These are phyloP conservation scores for Lutraria rhynchaena DNA, from an alignment of 1,140 invertebrate species.

Conservation along the genomic window DNA sequence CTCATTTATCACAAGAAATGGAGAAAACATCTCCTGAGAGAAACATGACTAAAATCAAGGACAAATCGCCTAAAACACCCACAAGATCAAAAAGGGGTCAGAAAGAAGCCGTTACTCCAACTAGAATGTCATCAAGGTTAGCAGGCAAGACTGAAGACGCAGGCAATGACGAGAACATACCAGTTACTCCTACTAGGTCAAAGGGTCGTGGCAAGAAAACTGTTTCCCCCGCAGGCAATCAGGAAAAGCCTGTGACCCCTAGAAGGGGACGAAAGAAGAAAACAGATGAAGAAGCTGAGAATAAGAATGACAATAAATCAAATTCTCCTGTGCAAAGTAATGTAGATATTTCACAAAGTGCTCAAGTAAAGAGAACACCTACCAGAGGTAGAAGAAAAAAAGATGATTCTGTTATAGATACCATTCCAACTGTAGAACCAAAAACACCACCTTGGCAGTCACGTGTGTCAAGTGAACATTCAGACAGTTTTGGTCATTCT, in stretches of 20 bases:
- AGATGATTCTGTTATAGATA: slow-evolving; percentile 9
- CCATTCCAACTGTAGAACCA: background rate
- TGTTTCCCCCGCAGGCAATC: background rate
- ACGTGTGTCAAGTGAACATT: background rate
- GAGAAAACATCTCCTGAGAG: background rate
- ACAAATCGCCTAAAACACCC: slow-evolving; percentile 38
- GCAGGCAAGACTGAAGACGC: background rate
- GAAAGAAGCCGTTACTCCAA: slow-evolving; percentile 15
- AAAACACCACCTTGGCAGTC: slow-evolving; percentile 13
- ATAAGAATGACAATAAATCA: slow-evolving; percentile 39
- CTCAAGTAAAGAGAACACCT: slow-evolving; percentile 9
- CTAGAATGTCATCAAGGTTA: slow-evolving; percentile 14
- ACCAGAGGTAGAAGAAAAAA: slow-evolving; percentile 8
- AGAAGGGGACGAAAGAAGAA: slow-evolving; percentile 27
- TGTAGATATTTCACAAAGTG: background rate
- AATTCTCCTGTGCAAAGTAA: background rate
- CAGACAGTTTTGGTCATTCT: slow-evolving; percentile 40
- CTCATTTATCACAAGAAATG: slow-evolving; percentile 40
- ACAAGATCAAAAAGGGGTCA: slow-evolving; percentile 10
- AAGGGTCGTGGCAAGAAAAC: background rate
- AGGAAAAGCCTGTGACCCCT: slow-evolving; percentile 25
- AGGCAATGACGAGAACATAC: slow-evolving; percentile 23
- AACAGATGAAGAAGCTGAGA: background rate
- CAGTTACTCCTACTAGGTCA: slow-evolving; percentile 37
- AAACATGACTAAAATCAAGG: slow-evolving; percentile 45